These are phyloP conservation scores for Chroicocephalus ridibundus DNA, from an alignment of 2,113 vertebrate species.

Conservation along the genomic window DNA sequence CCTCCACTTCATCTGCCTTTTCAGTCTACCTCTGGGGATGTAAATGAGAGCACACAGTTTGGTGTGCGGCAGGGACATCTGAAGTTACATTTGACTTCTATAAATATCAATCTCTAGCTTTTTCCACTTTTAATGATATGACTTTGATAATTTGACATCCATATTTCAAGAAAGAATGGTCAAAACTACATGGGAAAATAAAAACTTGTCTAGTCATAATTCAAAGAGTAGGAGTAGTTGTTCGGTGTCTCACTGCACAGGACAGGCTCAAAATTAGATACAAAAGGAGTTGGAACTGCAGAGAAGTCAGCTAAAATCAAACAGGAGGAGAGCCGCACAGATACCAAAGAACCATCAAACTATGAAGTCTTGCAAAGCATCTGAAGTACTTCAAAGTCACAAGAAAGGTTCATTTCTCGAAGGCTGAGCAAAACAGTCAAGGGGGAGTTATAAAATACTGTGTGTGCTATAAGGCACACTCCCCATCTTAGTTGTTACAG, in stretches of 20 bases:
- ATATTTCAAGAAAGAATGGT: background rate
- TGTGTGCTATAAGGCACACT: background rate
- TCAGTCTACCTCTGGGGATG: background rate
- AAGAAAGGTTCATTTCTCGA: background rate
- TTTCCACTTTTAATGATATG: background rate
- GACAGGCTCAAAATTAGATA: background rate
- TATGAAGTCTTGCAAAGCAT: background rate
- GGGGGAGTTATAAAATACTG: background rate
- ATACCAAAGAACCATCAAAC: background rate
- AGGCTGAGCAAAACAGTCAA: background rate
- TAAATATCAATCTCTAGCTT: background rate
- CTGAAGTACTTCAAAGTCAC: background rate
- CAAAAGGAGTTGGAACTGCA: background rate
- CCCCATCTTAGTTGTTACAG: background rate
- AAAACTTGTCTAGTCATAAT: background rate
- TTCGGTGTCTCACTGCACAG: background rate
- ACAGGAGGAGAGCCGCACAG: background rate
- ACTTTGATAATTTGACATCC: background rate
- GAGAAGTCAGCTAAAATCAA: background rate
- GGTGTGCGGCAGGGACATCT: background rate
- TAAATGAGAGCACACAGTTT: background rate
- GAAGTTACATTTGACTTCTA: background rate
- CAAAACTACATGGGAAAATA: background rate
- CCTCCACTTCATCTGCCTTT: background rate
- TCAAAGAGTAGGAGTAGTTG: background rate